Evolutionary conservation across 2,888 invertebrate species (phyloP).

Genomic region (Phyllotreta cruciferae): DNA sequence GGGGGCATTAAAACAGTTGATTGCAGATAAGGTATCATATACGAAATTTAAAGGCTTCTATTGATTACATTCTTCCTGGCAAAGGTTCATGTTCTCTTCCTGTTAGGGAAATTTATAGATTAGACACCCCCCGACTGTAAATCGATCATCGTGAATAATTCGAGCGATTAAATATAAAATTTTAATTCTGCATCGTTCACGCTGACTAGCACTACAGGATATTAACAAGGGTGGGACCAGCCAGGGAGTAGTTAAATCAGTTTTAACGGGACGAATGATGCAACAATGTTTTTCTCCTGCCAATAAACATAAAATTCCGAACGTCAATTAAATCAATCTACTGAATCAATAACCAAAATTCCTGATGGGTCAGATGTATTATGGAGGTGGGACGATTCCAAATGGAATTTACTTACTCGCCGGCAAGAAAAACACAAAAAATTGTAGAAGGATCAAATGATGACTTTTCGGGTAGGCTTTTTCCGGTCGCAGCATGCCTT

Average conservation of each 20-base stretch:
- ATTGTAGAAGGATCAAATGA: not conserved
- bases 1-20: constrained; percentile 19
- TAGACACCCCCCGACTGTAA: constrained; percentile 2
- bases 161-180: constrained; percentile 8
- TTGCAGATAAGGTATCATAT: constrained; percentile 24
- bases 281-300: no score
- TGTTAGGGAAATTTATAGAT: constrained; percentile 17
- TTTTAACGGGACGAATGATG: not conserved
- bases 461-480: constrained; percentile 11
- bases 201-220: constrained; percentile 8
- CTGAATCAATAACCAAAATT: no score
- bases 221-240: not conserved
- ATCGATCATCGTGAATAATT: constrained; percentile 12
- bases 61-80: constrained; percentile 24
- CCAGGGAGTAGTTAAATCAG: no score
- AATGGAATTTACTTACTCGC: no score
- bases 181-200: not conserved
- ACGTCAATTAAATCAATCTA: no score
- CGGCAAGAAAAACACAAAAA: no score
- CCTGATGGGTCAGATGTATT: no score
- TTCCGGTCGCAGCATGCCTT: constrained; percentile 15
- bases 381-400: no score
- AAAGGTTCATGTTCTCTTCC: constrained; percentile 29
- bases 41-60: constrained; percentile 26
- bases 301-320: no score